A percentile compares a stretch with the other conserved stretches of the same genome.
phyloP scores from a whole-genome alignment of 2,113 vertebrate genomes.

The Bostrychus sinensis region DNA sequence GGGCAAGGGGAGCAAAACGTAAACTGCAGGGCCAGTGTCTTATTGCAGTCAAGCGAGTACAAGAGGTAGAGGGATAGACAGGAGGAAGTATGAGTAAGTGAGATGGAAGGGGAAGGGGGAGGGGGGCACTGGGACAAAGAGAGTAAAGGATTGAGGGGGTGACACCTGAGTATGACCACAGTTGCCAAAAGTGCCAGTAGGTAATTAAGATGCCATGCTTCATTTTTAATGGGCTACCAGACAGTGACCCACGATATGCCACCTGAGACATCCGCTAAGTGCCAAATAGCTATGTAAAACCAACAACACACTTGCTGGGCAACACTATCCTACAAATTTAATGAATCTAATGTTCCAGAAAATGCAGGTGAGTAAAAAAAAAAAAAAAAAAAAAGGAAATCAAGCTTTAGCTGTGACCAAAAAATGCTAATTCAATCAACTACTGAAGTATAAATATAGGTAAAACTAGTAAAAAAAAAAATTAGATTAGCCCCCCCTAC shows the following conservation, averaged over 20 bases:
- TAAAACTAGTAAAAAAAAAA: too few relatives aligned
- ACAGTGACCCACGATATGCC: constrained; percentile 57
- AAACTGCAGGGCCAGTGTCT: constrained; percentile 70
- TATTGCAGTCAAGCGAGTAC: constrained; percentile 67
- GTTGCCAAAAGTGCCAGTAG: constrained; percentile 57
- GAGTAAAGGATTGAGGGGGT: constrained; percentile 12
- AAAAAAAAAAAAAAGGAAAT: neutral
- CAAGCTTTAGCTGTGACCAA: too few relatives aligned
- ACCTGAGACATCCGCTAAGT: constrained; percentile 52
- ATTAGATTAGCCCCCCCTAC: too few relatives aligned
- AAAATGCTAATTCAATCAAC: too few relatives aligned
- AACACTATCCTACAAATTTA: neutral
- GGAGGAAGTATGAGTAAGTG: constrained; percentile 42
- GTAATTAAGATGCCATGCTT: constrained; percentile 77
- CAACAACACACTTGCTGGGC: constrained; percentile 33
- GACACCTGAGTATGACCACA: constrained; percentile 40
- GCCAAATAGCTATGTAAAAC: constrained; percentile 44
- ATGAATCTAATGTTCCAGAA: neutral
- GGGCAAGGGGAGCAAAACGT: constrained; percentile 54
- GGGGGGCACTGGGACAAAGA: constrained; percentile 25
- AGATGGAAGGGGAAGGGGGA: constrained; percentile 52
- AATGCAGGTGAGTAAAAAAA: neutral
- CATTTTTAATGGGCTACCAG: constrained; percentile 73
- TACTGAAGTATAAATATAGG: too few relatives aligned
- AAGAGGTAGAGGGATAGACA: constrained; percentile 49